phyloP scores from a whole-genome alignment of 2,888 invertebrate species.

The Anoncus sp. region DNA sequence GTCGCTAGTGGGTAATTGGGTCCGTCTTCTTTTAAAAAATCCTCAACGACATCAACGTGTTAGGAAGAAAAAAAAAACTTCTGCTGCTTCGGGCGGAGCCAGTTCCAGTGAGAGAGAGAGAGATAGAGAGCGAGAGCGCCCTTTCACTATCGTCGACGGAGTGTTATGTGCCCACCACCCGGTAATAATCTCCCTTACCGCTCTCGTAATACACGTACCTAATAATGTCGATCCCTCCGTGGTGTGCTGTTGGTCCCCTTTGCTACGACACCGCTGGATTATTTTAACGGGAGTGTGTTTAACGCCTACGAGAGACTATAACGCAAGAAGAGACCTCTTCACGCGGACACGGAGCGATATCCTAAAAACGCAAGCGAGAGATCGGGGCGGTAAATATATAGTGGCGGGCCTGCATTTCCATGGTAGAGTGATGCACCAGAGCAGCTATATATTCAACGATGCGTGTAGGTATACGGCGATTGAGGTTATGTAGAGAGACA shows the following conservation, averaged over 20 bases:
- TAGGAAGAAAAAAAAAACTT: constrained; percentile 21
- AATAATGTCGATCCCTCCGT: constrained; percentile 30
- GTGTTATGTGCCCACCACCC: constrained; percentile 61
- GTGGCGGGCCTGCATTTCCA: constrained; percentile 53
- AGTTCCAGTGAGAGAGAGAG: constrained; percentile 11
- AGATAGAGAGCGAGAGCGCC: constrained; percentile 13
- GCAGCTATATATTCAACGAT: not conserved
- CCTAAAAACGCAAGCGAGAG: constrained; percentile 14
- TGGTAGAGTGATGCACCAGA: not conserved
- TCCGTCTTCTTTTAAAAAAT: constrained; percentile 29
- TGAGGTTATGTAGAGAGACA: constrained; percentile 22
- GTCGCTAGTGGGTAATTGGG: constrained; percentile 54
- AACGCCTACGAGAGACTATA: constrained; percentile 59
- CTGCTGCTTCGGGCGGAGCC: constrained; percentile 35
- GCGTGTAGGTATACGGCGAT: constrained; percentile 18
- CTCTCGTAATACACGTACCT: constrained; percentile 44
- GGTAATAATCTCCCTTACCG: constrained; percentile 57
- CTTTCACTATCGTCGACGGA: constrained; percentile 62
- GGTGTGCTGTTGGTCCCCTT: constrained; percentile 15
- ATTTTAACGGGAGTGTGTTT: constrained; percentile 73
- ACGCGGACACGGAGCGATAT: constrained; percentile 46
- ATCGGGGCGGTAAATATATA: constrained; percentile 35
- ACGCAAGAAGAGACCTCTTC: constrained; percentile 32
- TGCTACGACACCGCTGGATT: constrained; percentile 66
- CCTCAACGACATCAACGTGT: constrained; percentile 26